Base-by-base conservation (phyloP, 2,113 vertebrate genomes). In the Peucedramus taeniatus region DNA sequence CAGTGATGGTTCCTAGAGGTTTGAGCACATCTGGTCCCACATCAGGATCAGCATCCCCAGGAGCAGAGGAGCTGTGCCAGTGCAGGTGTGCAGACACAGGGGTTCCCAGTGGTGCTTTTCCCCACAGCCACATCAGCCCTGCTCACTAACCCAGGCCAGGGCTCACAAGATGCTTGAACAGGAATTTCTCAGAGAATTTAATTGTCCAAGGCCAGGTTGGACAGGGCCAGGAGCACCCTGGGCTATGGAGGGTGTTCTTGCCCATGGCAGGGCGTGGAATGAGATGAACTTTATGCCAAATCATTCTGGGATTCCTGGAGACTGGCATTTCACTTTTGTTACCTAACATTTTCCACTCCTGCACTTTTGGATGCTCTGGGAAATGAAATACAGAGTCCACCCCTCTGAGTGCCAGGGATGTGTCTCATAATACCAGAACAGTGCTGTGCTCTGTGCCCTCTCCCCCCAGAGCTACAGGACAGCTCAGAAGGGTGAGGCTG, bases 151-250 rank as follows among this genome's bases (percentile, higher is more conserved):
- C 37, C 33, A 31, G n/a, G 42, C 85, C 35, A 50, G 64, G 68
- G 30, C 47, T 59, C 1, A 0, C 4, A 1, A 5, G 17, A 5
- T 33, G 1, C 19, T 51, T 6, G 15, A 31, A 8, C 2, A 4
- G 78, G 56, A 79, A 15, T 27, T 91, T 23, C 35, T 33, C 14
- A 21, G 47, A 20, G 15, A 28, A 5, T 82, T 68, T 23, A 13
- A 15, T 19, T 60, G 39, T 33, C 3, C 39, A 33, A 60, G 37
- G 33, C 27, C 17, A 18, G 21, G 22, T 8, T 59, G 53, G 71
- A 59, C 2, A 2, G 44, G 44, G 26, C 20, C 59, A 35, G 51
- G 31, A 59, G 17, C 44, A 50, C 7, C 35, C 31, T 37, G 71
- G 37, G 11, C 21, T 44, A 2, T 59, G 71, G 53, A 37, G 54